Evolutionary conservation across 1,140 invertebrate genomes (phyloP).

Genomic region (Chrysoperla carnea): DNA sequence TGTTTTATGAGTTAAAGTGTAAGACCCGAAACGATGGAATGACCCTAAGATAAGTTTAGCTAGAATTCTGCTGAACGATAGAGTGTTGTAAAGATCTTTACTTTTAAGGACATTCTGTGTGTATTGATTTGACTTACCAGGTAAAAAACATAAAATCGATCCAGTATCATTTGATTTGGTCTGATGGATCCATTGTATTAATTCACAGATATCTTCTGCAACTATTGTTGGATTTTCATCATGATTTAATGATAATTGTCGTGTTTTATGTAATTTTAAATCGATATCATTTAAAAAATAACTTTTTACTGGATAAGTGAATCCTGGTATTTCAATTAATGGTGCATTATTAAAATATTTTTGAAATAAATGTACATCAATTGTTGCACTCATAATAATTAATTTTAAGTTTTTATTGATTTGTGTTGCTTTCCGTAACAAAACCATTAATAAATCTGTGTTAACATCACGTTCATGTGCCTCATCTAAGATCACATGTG

Average conservation of each 20-base stretch:
- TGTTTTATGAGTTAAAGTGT: too few relatives aligned
- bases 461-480: constrained; percentile 54
- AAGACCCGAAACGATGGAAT: too few relatives aligned
- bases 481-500: constrained; percentile 62
- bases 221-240: constrained; percentile 10
- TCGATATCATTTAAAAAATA: constrained; percentile 31
- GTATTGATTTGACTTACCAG: too few relatives aligned
- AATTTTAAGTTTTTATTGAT: constrained; percentile 30
- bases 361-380: constrained; percentile 39
- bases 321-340: constrained; percentile 27
- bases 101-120: too few relatives aligned
- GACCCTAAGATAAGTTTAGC: too few relatives aligned
- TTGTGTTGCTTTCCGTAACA: constrained; percentile 29
- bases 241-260: constrained; percentile 9
- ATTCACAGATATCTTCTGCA: constrained; percentile 15
- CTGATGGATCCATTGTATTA: constrained; percentile 22
- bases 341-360: constrained; percentile 33
- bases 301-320: constrained; percentile 34
- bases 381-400: constrained; percentile 53
- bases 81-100: too few relatives aligned
- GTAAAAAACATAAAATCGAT: constrained; percentile 44
- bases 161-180: constrained; percentile 25
- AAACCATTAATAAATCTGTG: constrained; percentile 37
- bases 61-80: too few relatives aligned
- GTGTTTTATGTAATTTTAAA: constrained; percentile 10